Conservation (phyloP, 2,797 vertebrate species). For the Neostethus bicornis region DNA sequence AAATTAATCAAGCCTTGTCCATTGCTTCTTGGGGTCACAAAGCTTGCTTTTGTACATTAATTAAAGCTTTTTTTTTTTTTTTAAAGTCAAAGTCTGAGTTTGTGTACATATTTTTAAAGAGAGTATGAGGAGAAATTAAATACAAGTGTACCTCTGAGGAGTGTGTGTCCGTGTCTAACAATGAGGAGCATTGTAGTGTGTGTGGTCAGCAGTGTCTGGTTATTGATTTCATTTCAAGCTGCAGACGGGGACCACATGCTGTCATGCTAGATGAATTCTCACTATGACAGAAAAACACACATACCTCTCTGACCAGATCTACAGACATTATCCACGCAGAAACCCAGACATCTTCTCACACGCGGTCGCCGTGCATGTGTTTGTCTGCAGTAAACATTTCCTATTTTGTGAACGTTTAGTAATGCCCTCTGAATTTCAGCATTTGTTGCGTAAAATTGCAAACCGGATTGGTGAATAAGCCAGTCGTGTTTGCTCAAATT, state of each 20-base stretch:
- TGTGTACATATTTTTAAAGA: not conserved
- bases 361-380: not conserved
- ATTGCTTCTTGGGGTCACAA: not conserved
- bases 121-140: not conserved
- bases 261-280: constrained; percentile 29
- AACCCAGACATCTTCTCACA: not conserved
- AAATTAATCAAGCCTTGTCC: not conserved
- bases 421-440: constrained; percentile 1
- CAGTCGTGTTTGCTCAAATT: constrained; percentile 14
- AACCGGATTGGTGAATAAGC: not conserved
- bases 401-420: not conserved
- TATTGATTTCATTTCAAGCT: constrained; percentile 28
- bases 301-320: not conserved
- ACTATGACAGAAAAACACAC: constrained; percentile 6
- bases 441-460: not conserved
- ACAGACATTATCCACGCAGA: not conserved
- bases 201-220: constrained; percentile 4
- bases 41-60: constrained; percentile 1
- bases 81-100: not conserved
- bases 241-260: constrained; percentile 18
- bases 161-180: constrained; percentile 5
- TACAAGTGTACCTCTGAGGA: not conserved
- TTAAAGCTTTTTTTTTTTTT: not conserved
- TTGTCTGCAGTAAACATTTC: not conserved
- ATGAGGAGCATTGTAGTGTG: constrained; percentile 3